phyloP scores from a whole-genome alignment of 2,113 vertebrate genomes.

The Atractosteus spatula region DNA sequence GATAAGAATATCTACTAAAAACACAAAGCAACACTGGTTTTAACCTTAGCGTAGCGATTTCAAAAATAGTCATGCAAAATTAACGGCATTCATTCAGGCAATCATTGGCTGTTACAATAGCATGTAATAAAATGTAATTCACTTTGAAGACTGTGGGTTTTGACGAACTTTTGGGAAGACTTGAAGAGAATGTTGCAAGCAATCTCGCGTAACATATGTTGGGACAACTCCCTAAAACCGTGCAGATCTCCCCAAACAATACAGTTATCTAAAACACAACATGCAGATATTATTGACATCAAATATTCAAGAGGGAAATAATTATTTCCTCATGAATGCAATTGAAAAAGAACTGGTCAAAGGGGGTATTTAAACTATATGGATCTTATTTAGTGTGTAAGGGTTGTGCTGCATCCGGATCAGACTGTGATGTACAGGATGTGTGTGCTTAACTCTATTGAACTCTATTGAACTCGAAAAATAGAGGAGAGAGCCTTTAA shows the following conservation, averaged over 20 bases:
- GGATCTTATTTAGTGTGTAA: conserved; percentile 19
- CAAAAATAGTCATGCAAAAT: no score
- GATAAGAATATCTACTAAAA: no score
- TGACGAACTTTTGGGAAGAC: neutral
- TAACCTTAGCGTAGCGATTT: no score
- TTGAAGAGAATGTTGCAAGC: neutral
- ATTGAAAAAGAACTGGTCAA: conserved; percentile 45
- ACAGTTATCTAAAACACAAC: conserved; percentile 26
- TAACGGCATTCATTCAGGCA: no score
- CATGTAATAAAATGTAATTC: no score
- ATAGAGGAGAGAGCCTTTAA: conserved; percentile 56
- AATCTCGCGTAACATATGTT: neutral
- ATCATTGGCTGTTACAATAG: no score
- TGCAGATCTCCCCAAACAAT: conserved; percentile 1
- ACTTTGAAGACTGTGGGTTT: neutral
- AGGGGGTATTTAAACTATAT: conserved; percentile 26
- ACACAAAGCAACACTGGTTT: no score
- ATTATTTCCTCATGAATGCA: conserved; percentile 50
- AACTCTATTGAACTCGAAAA: conserved; percentile 48
- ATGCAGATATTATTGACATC: conserved; percentile 57
- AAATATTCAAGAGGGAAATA: conserved; percentile 53
- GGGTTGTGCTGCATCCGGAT: conserved; percentile 40
- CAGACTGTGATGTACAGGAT: conserved; percentile 43
- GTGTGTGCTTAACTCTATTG: conserved; percentile 47
- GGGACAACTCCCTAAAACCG: neutral